phyloP scores from a whole-genome alignment of 2,888 invertebrate genomes.

The Lobophora halterata region DNA sequence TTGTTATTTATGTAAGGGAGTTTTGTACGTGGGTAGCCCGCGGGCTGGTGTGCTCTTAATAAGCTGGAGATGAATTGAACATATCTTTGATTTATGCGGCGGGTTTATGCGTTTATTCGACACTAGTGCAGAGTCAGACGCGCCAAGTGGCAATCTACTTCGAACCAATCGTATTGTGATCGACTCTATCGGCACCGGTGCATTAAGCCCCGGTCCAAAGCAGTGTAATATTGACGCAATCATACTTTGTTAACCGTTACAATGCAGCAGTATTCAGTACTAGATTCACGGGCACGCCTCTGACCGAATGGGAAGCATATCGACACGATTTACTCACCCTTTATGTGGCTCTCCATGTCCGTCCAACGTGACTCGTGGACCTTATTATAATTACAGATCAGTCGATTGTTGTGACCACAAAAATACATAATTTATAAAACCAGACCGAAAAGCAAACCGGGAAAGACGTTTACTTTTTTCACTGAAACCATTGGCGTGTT shows the following conservation, averaged over 20 bases:
- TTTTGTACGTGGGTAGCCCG: slow-evolving; percentile 33
- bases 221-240: slow-evolving; percentile 53
- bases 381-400: slow-evolving; percentile 78
- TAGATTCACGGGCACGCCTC: slow-evolving; percentile 49
- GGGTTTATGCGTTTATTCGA: slow-evolving; percentile 31
- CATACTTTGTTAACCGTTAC: slow-evolving; percentile 54
- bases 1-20: slow-evolving; percentile 34
- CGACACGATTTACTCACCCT: slow-evolving; percentile 45
- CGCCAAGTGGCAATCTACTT: slow-evolving; percentile 32
- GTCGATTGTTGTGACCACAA: slow-evolving; percentile 72
- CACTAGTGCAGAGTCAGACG: slow-evolving; percentile 20
- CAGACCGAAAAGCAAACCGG: slow-evolving; percentile 55
- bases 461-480: slow-evolving; percentile 54
- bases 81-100: slow-evolving; percentile 33
- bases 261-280: slow-evolving; percentile 46
- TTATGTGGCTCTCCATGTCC: slow-evolving; percentile 46
- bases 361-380: slow-evolving; percentile 62
- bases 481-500: slow-evolving; percentile 43
- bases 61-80: slow-evolving; percentile 33
- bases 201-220: slow-evolving; percentile 43
- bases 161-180: slow-evolving; percentile 44
- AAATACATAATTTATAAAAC: slow-evolving; percentile 75
- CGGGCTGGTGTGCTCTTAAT: slow-evolving; percentile 35
- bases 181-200: slow-evolving; percentile 36
- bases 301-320: slow-evolving; percentile 50